Percentiles rank a stretch among this genome's conserved stretches.
Evolutionary conservation across 1,140 invertebrate species (phyloP).

Genomic region (Riptortus pedestris): DNA sequence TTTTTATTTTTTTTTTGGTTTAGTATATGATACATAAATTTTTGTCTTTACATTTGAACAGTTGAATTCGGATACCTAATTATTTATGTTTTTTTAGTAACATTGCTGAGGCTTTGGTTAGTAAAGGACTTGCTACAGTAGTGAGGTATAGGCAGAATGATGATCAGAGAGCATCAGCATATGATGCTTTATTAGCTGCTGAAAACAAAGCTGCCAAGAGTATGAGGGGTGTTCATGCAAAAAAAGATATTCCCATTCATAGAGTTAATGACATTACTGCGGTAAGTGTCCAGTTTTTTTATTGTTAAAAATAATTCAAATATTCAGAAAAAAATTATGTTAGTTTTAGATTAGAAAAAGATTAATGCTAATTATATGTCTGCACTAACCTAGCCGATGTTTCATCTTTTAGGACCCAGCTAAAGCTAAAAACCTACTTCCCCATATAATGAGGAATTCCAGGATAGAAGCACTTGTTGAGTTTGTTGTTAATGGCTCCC

Average conservation of each 20-base stretch:
- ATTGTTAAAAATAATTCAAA: not conserved
- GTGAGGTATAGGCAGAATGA: conserved; percentile 89
- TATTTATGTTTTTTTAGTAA: conserved; percentile 63
- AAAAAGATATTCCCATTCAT: conserved; percentile 71
- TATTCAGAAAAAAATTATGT: too few relatives aligned
- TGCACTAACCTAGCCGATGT: too few relatives aligned
- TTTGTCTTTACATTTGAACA: too few relatives aligned
- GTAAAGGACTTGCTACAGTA: conserved; percentile 84
- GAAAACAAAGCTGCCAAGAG: conserved; percentile 86
- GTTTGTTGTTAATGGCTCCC: conserved; percentile 35
- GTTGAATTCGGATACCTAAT: too few relatives aligned
- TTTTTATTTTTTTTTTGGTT: too few relatives aligned
- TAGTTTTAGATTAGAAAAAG: too few relatives aligned
- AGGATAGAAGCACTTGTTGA: conserved; percentile 50
- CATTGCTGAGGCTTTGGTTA: conserved; percentile 85
- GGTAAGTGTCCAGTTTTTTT: conserved; percentile 37
- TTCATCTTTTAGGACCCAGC: conserved; percentile 51
- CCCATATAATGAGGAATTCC: conserved; percentile 74
- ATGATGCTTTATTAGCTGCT: conserved; percentile 86
- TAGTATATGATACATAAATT: conserved; percentile 9
- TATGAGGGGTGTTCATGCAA: conserved; percentile 68
- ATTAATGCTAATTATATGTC: too few relatives aligned
- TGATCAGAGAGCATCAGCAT: conserved; percentile 87
- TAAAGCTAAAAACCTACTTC: conserved; percentile 84
- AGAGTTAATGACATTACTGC: conserved; percentile 81